Evolutionary conservation across 2,888 invertebrate genomes (phyloP).

Genomic region (Marronus borbonicus): DNA sequence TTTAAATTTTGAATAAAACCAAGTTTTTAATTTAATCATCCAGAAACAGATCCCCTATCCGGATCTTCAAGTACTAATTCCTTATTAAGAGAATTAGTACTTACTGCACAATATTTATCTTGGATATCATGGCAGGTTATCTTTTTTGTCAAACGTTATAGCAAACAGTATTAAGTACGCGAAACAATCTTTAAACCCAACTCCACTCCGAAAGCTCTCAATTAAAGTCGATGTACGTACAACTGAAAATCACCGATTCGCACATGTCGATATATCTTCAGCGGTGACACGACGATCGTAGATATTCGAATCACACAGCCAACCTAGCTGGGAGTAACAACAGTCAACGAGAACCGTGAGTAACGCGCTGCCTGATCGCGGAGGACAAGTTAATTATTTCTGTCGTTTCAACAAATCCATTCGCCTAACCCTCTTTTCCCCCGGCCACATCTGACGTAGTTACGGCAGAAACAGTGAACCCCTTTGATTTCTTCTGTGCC

Average conservation of each 20-base stretch:
- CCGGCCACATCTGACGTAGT: neutral
- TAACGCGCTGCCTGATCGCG: conserved; percentile 4
- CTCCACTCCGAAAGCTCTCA: neutral
- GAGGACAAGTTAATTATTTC: conserved; percentile 45
- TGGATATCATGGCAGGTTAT: neutral
- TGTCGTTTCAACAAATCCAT: conserved; percentile 37
- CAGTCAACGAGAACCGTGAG: conserved; percentile 11
- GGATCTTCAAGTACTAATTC: too few species aligned
- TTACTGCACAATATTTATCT: neutral
- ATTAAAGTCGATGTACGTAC: neutral
- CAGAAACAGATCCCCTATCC: too few species aligned
- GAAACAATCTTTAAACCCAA: conserved; percentile 8
- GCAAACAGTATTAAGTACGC: neutral
- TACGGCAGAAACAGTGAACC: neutral
- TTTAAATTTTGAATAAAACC: too few species aligned
- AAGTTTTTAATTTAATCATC: too few species aligned
- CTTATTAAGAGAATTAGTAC: too few species aligned
- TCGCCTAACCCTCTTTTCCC: neutral
- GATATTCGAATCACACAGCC: conserved; percentile 19
- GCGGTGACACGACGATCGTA: conserved; percentile 25
- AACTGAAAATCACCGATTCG: conserved; percentile 22
- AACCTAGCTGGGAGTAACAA: neutral
- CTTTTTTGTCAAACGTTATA: too few species aligned
- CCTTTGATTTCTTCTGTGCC: conserved; percentile 28
- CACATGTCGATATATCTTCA: conserved; percentile 28